Percentiles rank a stretch among this genome's conserved stretches.
Evolutionary conservation across 1,140 invertebrate species (phyloP).

Genomic region (Dryas iulia): DNA sequence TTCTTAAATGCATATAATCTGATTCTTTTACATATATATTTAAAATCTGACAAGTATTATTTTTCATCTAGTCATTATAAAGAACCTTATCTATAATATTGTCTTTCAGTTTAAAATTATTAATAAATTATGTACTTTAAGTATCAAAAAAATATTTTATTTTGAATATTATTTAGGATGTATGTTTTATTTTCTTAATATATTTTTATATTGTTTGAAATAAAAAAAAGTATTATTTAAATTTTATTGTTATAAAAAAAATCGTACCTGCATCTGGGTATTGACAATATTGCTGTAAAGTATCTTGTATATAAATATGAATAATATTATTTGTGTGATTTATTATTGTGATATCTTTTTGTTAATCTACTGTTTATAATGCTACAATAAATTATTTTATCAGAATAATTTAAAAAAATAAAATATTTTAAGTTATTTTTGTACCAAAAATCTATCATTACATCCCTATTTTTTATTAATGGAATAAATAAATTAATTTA

Average conservation of each 20-base stretch:
- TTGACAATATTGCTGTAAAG: constrained; percentile 59
- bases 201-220: background rate
- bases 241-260: constrained; percentile 5
- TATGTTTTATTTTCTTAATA: background rate
- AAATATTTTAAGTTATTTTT: background rate
- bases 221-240: background rate
- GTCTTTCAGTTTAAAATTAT: background rate
- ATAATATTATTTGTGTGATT: constrained; percentile 26
- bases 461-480: too few relatives aligned
- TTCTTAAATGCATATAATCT: background rate
- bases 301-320: constrained; percentile 39
- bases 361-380: background rate
- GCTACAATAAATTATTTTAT: background rate
- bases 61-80: background rate
- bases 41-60: background rate
- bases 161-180: background rate
- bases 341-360: constrained; percentile 17
- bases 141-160: background rate
- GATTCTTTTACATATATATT: background rate
- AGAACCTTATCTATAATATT: background rate
- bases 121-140: background rate
- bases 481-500: background rate
- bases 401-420: background rate
- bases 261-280: constrained; percentile 64
- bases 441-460: too few relatives aligned